Conservation (phyloP, 2,888 invertebrate genomes). For the Cataglyphis livida region DNA sequence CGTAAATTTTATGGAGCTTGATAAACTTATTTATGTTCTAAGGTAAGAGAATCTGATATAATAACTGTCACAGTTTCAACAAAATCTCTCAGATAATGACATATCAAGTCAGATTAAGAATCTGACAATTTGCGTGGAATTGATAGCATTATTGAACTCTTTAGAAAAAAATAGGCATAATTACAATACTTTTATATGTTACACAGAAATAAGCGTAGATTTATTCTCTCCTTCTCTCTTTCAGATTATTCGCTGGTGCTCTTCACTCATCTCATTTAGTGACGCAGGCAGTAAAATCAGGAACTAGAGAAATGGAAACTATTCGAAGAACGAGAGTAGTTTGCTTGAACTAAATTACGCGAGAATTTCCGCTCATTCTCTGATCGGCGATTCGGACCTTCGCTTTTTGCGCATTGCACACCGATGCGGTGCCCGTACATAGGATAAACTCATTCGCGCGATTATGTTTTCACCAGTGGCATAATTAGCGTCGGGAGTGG, state of each 20-base stretch:
- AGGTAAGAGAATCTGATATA: neutral
- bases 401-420: slow-evolving; percentile 52
- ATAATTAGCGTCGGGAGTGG: slow-evolving; percentile 71
- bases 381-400: slow-evolving; percentile 55
- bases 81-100: neutral
- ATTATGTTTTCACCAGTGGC: slow-evolving; percentile 71
- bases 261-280: slow-evolving; percentile 2
- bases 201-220: neutral
- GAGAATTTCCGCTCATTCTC: slow-evolving; percentile 42
- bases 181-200: neutral
- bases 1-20: neutral
- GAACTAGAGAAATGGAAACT: slow-evolving; percentile 40
- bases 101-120: slow-evolving; percentile 2
- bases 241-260: neutral
- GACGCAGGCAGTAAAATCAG: slow-evolving; percentile 34
- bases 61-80: neutral
- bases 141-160: neutral
- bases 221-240: neutral
- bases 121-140: neutral
- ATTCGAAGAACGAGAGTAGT: slow-evolving; percentile 41
- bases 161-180: neutral
- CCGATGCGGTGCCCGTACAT: slow-evolving; percentile 33
- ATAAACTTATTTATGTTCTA: neutral
- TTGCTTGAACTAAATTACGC: slow-evolving; percentile 37
- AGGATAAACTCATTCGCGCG: slow-evolving; percentile 64